Evolutionary conservation across 1,140 invertebrate species (phyloP).

Genomic region (Hylaeus volcanicus): DNA sequence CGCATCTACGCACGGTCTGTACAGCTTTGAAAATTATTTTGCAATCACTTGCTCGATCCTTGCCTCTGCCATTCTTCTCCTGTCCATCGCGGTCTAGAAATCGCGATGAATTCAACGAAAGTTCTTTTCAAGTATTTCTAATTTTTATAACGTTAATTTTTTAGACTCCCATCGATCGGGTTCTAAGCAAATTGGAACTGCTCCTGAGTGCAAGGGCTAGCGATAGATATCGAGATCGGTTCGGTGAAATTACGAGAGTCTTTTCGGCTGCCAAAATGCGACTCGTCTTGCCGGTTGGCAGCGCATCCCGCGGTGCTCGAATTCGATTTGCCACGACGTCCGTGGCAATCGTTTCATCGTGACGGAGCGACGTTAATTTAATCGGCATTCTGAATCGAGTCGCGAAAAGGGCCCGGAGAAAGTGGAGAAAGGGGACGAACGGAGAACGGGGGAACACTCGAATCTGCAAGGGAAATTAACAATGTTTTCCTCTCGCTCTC

Average conservation of each 20-base stretch:
- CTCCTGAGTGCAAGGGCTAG: neutral
- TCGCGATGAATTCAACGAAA: no score
- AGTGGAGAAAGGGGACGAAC: slow-evolving; percentile 34
- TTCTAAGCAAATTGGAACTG: no score
- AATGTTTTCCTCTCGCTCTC: slow-evolving; percentile 69
- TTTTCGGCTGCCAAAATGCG: neutral
- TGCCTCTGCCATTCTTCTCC: no score
- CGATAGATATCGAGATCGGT: neutral
- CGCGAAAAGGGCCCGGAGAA: slow-evolving; percentile 15
- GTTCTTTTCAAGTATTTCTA: no score
- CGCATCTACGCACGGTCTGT: neutral
- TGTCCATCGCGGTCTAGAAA: no score
- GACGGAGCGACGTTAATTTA: slow-evolving; percentile 65
- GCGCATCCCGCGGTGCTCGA: slow-evolving; percentile 35
- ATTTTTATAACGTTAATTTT: no score
- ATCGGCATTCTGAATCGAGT: slow-evolving; percentile 66
- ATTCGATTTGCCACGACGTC: slow-evolving; percentile 61
- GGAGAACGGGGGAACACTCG: slow-evolving; percentile 50
- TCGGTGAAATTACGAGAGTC: neutral
- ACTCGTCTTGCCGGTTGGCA: slow-evolving; percentile 12
- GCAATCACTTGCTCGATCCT: no score
- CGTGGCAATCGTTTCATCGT: slow-evolving; percentile 56
- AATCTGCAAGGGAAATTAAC: slow-evolving; percentile 74
- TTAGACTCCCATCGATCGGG: no score
- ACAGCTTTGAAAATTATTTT: slow-evolving; percentile 19